These are phyloP conservation scores for Cheilosia variabilis DNA, from an alignment of 2,888 invertebrate genomes.

Conservation along the genomic window DNA sequence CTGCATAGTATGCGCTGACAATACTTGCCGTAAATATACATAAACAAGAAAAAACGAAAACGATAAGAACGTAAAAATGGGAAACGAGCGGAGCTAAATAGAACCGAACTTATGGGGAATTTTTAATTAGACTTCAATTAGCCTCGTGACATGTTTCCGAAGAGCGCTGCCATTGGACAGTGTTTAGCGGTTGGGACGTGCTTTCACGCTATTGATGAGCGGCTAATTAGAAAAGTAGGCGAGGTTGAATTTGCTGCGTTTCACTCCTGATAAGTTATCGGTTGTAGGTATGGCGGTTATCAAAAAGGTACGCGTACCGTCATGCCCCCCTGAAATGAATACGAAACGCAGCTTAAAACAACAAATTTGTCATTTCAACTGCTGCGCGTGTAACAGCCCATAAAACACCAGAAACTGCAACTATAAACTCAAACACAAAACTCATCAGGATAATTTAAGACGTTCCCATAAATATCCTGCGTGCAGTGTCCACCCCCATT, in stretches of 20 bases:
- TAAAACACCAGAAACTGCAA: conserved; percentile 23
- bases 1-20: not conserved
- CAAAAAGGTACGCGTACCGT: too few relatives aligned
- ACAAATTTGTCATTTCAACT: not conserved
- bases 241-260: conserved; percentile 47
- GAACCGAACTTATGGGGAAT: conserved; percentile 38
- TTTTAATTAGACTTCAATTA: conserved; percentile 73
- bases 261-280: conserved; percentile 48
- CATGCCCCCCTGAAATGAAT: too few relatives aligned
- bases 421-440: not conserved
- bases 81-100: conserved; percentile 13
- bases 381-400: not conserved
- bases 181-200: conserved; percentile 21
- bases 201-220: conserved; percentile 23
- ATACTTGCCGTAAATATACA: conserved; percentile 37
- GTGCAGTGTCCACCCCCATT: conserved; percentile 67
- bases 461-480: conserved; percentile 31
- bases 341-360: not conserved
- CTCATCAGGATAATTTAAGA: conserved; percentile 37
- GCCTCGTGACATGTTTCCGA: conserved; percentile 59
- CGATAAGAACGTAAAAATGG: conserved; percentile 37
- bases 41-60: conserved; percentile 19
- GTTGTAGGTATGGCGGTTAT: conserved; percentile 11
- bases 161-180: not conserved
- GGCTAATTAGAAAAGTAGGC: conserved; percentile 59